phyloP scores from a whole-genome alignment of 2,797 vertebrate species.

The Acipenser transmontanus region DNA sequence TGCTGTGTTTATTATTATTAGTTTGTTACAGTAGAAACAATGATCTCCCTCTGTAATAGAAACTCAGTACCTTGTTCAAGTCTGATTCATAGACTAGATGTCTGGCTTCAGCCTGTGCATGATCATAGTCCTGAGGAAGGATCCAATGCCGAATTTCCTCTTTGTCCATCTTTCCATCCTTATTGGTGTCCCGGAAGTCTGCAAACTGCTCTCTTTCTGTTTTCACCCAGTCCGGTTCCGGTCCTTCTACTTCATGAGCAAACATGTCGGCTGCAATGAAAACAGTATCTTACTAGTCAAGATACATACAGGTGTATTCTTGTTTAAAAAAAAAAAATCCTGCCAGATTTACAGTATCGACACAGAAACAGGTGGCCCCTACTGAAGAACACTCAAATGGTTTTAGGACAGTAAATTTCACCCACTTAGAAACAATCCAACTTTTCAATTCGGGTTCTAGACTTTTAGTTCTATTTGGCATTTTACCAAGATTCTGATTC shows the following conservation, averaged over 20 bases:
- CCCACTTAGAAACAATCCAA: not conserved
- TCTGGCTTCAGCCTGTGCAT: constrained; percentile 87
- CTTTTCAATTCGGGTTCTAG: too few species aligned
- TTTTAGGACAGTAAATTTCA: not conserved
- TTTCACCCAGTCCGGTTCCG: constrained; percentile 90
- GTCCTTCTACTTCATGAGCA: constrained; percentile 82
- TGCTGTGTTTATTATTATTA: too few species aligned
- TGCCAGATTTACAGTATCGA: too few species aligned
- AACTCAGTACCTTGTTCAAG: constrained; percentile 75
- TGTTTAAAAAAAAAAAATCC: not conserved
- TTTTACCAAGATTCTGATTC: too few species aligned
- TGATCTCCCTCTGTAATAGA: too few species aligned
- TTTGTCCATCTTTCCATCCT: constrained; percentile 91
- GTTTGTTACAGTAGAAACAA: too few species aligned
- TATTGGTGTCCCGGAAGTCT: constrained; percentile 94
- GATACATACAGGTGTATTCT: too few species aligned
- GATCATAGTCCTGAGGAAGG: constrained; percentile 93
- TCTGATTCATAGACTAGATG: constrained; percentile 94
- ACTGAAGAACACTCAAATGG: too few species aligned
- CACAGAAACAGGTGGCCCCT: too few species aligned
- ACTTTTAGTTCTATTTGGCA: too few species aligned
- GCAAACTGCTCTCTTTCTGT: constrained; percentile 91
- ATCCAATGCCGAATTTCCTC: constrained; percentile 96
- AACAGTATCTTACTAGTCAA: not conserved
- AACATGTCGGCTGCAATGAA: constrained; percentile 89